These are phyloP conservation scores for Phytoseiulus persimilis DNA, from an alignment of 2,888 invertebrate genomes.

Conservation along the genomic window DNA sequence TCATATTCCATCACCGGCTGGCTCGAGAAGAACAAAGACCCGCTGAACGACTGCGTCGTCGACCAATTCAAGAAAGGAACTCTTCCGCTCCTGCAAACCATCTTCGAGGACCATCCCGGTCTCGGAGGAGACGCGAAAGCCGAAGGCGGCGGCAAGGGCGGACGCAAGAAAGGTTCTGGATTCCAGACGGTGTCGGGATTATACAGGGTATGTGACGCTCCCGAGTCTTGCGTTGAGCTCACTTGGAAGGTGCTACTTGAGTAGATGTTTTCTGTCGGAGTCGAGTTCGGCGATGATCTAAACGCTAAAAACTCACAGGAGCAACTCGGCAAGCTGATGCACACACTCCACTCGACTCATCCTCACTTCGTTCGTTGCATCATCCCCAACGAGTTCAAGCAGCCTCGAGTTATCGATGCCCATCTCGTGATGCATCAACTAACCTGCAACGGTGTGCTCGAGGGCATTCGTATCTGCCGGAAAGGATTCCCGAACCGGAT, in stretches of 20 bases:
- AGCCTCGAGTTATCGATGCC: slow-evolving; percentile 78
- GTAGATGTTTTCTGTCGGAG: neutral
- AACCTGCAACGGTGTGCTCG: slow-evolving; percentile 99
- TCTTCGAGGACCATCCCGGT: slow-evolving; percentile 90
- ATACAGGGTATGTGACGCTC: slow-evolving; percentile 64
- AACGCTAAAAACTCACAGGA: slow-evolving; percentile 57
- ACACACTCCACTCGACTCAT: slow-evolving; percentile 85
- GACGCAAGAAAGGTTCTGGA: slow-evolving; percentile 95
- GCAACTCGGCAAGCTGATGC: slow-evolving; percentile 97
- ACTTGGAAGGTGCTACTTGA: neutral
- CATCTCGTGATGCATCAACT: slow-evolving; percentile 98
- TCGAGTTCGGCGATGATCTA: neutral
- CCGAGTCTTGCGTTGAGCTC: no score
- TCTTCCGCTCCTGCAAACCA: slow-evolving; percentile 76
- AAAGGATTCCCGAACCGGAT: slow-evolving; percentile 99
- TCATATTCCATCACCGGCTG: slow-evolving; percentile 97
- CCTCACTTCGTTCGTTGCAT: slow-evolving; percentile 99
- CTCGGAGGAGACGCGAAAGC: slow-evolving; percentile 58
- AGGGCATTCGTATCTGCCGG: slow-evolving; percentile 99
- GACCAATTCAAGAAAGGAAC: slow-evolving; percentile 86
- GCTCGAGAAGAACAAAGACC: slow-evolving; percentile 99
- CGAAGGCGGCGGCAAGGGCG: slow-evolving; percentile 51
- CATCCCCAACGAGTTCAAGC: slow-evolving; percentile 72
- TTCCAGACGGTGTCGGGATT: slow-evolving; percentile 98
- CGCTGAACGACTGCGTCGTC: slow-evolving; percentile 98